phyloP scores from a whole-genome alignment of 2,888 invertebrate species.

The Leptinotarsa juncta region DNA sequence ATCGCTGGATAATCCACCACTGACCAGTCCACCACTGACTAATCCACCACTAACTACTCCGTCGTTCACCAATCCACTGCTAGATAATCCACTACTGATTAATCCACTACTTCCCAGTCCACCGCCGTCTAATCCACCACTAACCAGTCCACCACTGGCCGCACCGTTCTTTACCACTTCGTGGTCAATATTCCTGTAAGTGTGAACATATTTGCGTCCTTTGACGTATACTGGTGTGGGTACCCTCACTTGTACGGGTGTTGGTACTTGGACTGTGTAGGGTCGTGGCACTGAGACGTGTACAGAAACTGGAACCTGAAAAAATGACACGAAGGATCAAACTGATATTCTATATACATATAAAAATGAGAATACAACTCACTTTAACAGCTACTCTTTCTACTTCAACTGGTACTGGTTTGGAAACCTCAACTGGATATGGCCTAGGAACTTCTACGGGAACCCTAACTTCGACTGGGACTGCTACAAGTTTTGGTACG shows the following conservation, averaged over 20 bases:
- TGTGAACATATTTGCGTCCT: constrained; percentile 31
- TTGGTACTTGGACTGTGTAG: constrained; percentile 52
- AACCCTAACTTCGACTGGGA: constrained; percentile 43
- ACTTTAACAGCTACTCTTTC: constrained; percentile 53
- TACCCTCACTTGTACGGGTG: constrained; percentile 52
- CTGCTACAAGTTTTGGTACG: constrained; percentile 48
- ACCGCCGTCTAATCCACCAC: not conserved
- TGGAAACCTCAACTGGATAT: constrained; percentile 54
- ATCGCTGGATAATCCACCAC: not conserved
- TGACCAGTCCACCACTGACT: not conserved
- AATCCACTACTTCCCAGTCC: not conserved
- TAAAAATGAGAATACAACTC: not conserved
- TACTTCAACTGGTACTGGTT: constrained; percentile 49
- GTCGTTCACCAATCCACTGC: not conserved
- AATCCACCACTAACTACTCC: not conserved
- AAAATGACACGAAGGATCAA: no score
- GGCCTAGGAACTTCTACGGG: constrained; percentile 55
- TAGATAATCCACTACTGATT: not conserved
- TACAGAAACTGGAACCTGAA: constrained; percentile 51
- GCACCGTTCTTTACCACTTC: not conserved
- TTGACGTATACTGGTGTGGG: constrained; percentile 47
- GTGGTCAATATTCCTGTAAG: constrained; percentile 15
- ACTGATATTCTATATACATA: no score
- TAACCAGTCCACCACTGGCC: not conserved
- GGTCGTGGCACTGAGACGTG: constrained; percentile 52